Evolutionary conservation across 2,797 vertebrate species (phyloP).

Genomic region (Peromyscus attwateri): DNA sequence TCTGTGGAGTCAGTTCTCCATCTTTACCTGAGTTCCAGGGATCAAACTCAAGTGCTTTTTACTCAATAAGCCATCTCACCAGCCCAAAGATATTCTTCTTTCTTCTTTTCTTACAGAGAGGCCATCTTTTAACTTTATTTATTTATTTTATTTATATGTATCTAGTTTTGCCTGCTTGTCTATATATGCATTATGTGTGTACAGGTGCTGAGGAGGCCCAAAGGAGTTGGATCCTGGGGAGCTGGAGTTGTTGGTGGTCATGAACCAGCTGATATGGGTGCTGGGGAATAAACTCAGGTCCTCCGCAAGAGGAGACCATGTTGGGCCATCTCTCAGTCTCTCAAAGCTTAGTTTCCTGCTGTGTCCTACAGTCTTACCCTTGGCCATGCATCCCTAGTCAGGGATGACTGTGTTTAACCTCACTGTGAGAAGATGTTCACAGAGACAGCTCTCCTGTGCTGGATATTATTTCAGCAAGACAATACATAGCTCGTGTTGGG

Average conservation of each 20-base stretch:
- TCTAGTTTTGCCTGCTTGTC: background rate
- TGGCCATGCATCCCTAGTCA: background rate
- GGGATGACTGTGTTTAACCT: background rate
- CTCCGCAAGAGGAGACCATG: background rate
- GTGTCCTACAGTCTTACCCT: background rate
- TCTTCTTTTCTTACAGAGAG: background rate
- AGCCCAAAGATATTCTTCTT: background rate
- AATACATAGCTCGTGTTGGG: background rate
- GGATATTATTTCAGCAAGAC: background rate
- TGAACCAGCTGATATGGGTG: background rate
- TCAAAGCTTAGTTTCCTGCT: background rate
- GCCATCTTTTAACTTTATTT: background rate
- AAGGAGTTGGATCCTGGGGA: background rate
- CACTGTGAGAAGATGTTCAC: background rate
- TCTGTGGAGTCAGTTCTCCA: background rate
- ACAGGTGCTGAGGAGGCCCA: background rate
- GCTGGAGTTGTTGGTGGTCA: background rate
- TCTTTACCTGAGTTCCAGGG: background rate
- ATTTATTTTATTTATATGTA: background rate
- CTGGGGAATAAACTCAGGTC: background rate
- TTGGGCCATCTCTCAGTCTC: background rate
- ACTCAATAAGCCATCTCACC: background rate
- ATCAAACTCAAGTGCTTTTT: background rate
- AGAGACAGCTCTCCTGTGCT: background rate
- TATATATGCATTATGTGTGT: background rate